A percentile compares a stretch with the other conserved stretches of the same genome.
Conservation (phyloP, 2,113 vertebrate species). For the Proterorhinus semilunaris region DNA sequence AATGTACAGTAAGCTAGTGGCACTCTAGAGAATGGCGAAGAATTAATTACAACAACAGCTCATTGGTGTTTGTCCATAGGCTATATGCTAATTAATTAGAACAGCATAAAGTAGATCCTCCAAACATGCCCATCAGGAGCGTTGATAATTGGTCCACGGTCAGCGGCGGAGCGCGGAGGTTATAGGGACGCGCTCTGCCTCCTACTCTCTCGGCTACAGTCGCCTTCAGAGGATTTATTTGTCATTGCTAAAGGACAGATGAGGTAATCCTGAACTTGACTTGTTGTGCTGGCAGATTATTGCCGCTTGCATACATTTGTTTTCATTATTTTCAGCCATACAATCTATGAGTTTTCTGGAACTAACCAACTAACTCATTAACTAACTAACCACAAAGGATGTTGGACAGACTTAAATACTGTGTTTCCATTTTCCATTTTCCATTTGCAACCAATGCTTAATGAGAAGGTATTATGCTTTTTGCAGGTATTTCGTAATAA, state of each 20-base stretch:
- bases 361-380: too few relatives aligned
- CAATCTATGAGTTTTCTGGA: too few relatives aligned
- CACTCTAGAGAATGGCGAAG: constrained; percentile 36
- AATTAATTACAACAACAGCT: constrained; percentile 59
- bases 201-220: constrained; percentile 27
- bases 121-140: constrained; percentile 64
- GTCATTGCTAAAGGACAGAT: constrained; percentile 28
- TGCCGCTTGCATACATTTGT: too few relatives aligned
- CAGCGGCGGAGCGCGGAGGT: constrained; percentile 15
- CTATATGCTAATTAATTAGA: constrained; percentile 69
- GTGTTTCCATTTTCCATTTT: too few relatives aligned
- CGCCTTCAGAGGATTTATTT: constrained; percentile 30
- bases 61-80: constrained; percentile 55
- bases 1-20: constrained; percentile 55
- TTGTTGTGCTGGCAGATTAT: too few relatives aligned
- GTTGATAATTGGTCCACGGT: constrained; percentile 60
- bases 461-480: too few relatives aligned
- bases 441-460: too few relatives aligned
- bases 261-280: background rate
- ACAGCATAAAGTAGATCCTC: constrained; percentile 60
- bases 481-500: too few relatives aligned
- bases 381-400: too few relatives aligned
- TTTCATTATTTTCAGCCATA: too few relatives aligned
- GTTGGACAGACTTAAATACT: too few relatives aligned
- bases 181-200: constrained; percentile 42